Evolutionary conservation across 35 echinoderm and acorn worm species (phyloP).

Genomic region (Stichopus chloronotus): DNA sequence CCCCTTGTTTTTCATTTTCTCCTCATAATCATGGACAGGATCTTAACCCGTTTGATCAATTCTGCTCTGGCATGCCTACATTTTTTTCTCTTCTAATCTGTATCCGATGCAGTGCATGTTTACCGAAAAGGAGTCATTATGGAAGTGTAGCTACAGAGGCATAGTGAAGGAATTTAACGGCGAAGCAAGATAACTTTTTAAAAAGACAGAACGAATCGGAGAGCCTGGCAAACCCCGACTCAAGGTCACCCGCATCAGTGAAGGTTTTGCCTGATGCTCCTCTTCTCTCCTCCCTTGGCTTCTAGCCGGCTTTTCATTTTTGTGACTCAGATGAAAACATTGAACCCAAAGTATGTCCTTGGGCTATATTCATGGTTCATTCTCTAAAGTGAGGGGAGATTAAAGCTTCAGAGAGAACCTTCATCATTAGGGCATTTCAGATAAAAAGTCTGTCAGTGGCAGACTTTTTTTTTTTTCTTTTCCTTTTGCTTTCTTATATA

Average conservation of each 20-base stretch:
- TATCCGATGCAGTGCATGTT: no score
- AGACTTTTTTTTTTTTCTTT: not conserved
- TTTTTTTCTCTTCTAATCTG: not conserved
- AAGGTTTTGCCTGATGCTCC: not conserved
- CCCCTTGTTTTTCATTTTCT: not conserved
- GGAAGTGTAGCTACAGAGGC: no score
- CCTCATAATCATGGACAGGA: not conserved
- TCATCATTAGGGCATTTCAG: not conserved
- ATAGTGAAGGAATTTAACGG: not conserved
- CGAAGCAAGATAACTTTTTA: not conserved
- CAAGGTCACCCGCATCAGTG: not conserved
- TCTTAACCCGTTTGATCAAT: not conserved
- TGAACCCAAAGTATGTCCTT: not conserved
- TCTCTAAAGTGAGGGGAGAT: slow-evolving; percentile 14
- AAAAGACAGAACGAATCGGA: not conserved
- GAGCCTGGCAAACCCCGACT: not conserved
- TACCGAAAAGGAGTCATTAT: no score
- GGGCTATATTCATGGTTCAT: slow-evolving; percentile 14
- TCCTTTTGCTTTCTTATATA: not conserved
- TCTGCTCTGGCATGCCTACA: not conserved
- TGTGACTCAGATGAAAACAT: slow-evolving; percentile 18
- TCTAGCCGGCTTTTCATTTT: not conserved
- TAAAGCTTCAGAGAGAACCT: not conserved
- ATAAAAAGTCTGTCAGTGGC: not conserved
- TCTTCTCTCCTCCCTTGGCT: not conserved